phyloP scores from a whole-genome alignment of 2,888 invertebrate species.

The Microplitis deprimator region DNA sequence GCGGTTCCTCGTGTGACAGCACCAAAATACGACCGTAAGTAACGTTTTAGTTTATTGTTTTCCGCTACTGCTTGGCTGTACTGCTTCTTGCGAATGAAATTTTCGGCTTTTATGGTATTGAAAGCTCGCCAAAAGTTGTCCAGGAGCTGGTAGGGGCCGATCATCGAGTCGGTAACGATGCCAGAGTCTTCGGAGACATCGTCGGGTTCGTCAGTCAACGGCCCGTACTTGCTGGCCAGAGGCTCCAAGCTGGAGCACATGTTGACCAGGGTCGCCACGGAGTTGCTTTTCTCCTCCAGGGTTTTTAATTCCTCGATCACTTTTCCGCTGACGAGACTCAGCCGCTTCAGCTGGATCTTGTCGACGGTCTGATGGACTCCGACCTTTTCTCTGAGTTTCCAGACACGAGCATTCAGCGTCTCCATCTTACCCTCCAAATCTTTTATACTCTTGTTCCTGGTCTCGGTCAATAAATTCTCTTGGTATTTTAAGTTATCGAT shows the following conservation, averaged over 20 bases:
- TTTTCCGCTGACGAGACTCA: slow-evolving; percentile 78
- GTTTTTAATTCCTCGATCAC: slow-evolving; percentile 71
- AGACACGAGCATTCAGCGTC: slow-evolving; percentile 58
- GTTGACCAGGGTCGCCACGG: slow-evolving; percentile 76
- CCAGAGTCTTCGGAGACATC: not conserved
- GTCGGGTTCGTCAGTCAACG: slow-evolving; percentile 32
- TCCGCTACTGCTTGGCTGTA: slow-evolving; percentile 74
- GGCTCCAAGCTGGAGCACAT: slow-evolving; percentile 81
- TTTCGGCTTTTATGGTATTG: slow-evolving; percentile 72
- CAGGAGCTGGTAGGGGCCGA: not conserved
- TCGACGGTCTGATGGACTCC: slow-evolving; percentile 73
- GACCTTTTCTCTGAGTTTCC: slow-evolving; percentile 73
- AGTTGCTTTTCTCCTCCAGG: slow-evolving; percentile 75
- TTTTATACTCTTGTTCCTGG: slow-evolving; percentile 53
- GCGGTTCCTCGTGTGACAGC: slow-evolving; percentile 73
- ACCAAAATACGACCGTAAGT: slow-evolving; percentile 77
- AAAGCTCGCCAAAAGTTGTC: slow-evolving; percentile 81
- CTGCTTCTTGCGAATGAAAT: slow-evolving; percentile 73
- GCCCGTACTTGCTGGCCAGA: slow-evolving; percentile 52
- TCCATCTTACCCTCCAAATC: slow-evolving; percentile 54
- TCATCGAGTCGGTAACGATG: slow-evolving; percentile 42
- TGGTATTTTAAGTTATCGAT: slow-evolving; percentile 58
- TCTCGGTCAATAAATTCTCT: slow-evolving; percentile 49
- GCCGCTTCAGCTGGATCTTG: slow-evolving; percentile 74
- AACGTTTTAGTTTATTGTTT: slow-evolving; percentile 77